Evolutionary conservation across 2,113 vertebrate genomes (phyloP), one percentile per base, ranked within the genome.

Genomic region (Lichenostomus cassidix): DNA sequence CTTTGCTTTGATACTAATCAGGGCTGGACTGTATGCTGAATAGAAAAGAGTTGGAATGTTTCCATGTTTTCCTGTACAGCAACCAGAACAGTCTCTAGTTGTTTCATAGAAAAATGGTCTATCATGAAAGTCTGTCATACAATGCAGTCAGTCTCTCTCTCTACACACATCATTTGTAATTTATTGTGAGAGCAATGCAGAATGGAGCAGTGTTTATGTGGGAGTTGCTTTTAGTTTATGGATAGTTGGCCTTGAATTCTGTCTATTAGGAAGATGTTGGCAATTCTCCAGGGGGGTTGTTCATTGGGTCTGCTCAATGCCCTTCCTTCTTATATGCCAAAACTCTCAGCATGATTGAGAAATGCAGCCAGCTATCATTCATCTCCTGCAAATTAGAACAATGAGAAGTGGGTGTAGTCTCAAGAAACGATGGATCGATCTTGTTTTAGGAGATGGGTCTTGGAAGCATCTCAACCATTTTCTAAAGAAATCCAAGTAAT

Each of bases 201-300:
- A 85, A 74, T 56, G 52, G 68, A 89, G 20, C 44, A 58, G 73
- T 77, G 68, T 74, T 90, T 88, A 41, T 80, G 71, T 88, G 79
- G 79, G 93, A 93, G 83, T 59, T 94, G 64, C 76, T 93, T 92
- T 77, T 88, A 83, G 63, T 88, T 87, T 92, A 63, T 86, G 82
- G 79, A 56, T 81, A 91, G 87, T 44, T 93, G 90, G 75, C 92
- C 79, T 93, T 4, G 8, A 63, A 83, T 94, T 55, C 78, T 73
- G 70, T 76, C 74, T 77, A 49, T 90, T 91, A 75, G 83, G 79
- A 86, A n/a, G 73, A 42, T 71, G 44, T 52, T 95, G 96, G 89
- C 16, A 0, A 10, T 86, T 81, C 64, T 94, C 90, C 93, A 78
- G n/a, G 8, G n/a, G 24, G 35, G 10, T 81, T 65, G 33, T 90